These are phyloP conservation scores for Tipula helvola DNA, from an alignment of 2,888 invertebrate genomes.

Conservation along the genomic window DNA sequence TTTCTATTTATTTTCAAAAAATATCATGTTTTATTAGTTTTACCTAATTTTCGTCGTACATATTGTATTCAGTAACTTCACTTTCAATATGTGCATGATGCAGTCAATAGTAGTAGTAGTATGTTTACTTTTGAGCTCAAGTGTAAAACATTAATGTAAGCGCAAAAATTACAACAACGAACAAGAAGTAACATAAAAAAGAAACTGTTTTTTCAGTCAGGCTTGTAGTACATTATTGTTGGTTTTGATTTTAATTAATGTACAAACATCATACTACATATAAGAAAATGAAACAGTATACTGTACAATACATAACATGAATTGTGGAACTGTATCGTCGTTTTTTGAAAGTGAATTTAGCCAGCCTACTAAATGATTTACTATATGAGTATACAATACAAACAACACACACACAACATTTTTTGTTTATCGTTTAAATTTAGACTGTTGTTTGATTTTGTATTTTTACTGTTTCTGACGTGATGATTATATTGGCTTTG, in stretches of 20 bases:
- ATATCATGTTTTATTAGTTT: neutral
- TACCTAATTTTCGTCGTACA: neutral
- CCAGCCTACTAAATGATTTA: no score
- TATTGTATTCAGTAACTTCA: neutral
- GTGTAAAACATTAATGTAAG: neutral
- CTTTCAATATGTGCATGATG: neutral
- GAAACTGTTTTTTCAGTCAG: no score
- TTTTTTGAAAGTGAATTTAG: neutral
- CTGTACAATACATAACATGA: neutral
- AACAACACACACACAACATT: neutral
- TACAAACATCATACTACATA: neutral
- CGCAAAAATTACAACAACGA: neutral
- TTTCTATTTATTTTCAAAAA: neutral
- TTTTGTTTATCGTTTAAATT: neutral
- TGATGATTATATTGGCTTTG: constrained; percentile 5
- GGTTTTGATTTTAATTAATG: neutral
- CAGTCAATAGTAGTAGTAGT: neutral
- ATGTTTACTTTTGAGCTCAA: neutral
- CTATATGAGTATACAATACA: neutral
- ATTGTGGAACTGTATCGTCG: neutral
- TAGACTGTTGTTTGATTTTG: neutral
- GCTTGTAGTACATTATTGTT: no score
- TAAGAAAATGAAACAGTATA: neutral
- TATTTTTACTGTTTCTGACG: neutral
- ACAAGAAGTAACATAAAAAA: neutral